These are phyloP conservation scores for Blastobasis adustella DNA, from an alignment of 2,888 invertebrate genomes.

Conservation along the genomic window DNA sequence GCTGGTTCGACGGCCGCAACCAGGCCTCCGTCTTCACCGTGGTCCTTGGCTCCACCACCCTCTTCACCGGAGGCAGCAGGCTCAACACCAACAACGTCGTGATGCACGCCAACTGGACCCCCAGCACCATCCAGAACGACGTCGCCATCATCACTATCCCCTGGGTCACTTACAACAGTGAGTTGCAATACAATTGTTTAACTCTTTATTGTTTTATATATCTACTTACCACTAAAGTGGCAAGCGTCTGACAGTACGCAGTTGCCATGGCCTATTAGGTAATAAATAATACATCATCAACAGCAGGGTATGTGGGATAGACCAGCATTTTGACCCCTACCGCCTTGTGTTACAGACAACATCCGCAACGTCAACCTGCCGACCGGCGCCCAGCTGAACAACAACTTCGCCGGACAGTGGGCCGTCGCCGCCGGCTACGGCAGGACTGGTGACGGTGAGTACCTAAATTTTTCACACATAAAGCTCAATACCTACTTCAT, in stretches of 20 bases:
- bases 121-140: conserved; percentile 16
- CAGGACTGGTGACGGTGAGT: conserved; percentile 18
- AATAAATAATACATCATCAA: too few relatives aligned
- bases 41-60: conserved; percentile 11
- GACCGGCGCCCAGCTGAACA: conserved; percentile 5
- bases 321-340: too few relatives aligned
- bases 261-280: too few relatives aligned
- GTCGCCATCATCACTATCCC: conserved; percentile 17
- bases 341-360: conserved; percentile 15
- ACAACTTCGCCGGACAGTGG: conserved; percentile 14
- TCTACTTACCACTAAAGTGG: too few relatives aligned
- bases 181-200: neutral
- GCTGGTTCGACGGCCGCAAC: conserved; percentile 11
- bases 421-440: conserved; percentile 26
- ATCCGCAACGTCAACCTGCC: conserved; percentile 23
- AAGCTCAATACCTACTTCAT: neutral
- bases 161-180: conserved; percentile 7
- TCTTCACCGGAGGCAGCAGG: conserved; percentile 21
- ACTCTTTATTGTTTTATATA: too few relatives aligned
- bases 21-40: conserved; percentile 6
- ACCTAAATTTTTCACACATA: neutral
- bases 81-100: conserved; percentile 15
- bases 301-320: too few relatives aligned
- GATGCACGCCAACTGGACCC: conserved; percentile 15
- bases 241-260: too few relatives aligned